Conservation (phyloP, 2,888 invertebrate genomes). For the Euzetes globulus region DNA sequence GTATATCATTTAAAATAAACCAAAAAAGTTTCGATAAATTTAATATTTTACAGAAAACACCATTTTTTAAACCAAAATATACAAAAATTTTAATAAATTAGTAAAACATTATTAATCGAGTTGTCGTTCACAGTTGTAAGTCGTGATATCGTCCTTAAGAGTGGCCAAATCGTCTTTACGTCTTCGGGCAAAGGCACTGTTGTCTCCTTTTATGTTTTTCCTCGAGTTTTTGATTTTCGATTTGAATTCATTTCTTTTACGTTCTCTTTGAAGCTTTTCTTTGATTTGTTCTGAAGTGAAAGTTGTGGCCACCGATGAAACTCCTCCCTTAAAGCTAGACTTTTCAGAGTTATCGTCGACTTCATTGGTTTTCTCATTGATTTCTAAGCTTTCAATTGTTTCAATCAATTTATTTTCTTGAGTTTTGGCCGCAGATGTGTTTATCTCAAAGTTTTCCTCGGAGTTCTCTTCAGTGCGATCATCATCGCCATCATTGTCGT, state of each 20-base stretch:
- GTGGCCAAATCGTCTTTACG: constrained; percentile 23
- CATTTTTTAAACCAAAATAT: neutral
- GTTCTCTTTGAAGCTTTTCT: constrained; percentile 28
- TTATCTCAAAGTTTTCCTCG: too few species aligned
- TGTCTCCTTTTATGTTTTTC: constrained; percentile 35
- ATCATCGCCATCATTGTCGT: neutral
- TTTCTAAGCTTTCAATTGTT: neutral
- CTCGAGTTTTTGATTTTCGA: constrained; percentile 6
- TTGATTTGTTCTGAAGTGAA: constrained; percentile 34
- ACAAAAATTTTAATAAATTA: neutral
- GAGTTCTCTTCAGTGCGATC: neutral
- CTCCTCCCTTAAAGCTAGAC: neutral
- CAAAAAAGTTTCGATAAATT: too few species aligned
- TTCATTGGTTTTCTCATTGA: neutral
- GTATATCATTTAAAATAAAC: too few species aligned
- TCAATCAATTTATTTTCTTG: neutral
- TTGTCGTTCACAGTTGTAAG: neutral
- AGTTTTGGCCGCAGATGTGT: too few species aligned
- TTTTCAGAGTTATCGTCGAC: neutral
- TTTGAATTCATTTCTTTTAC: constrained; percentile 21
- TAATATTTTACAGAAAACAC: too few species aligned
- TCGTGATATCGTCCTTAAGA: constrained; percentile 27
- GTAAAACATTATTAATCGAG: neutral
- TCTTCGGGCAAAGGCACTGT: constrained; percentile 29
- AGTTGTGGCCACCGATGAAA: constrained; percentile 33